A percentile compares a stretch with the other conserved stretches of the same genome.
phyloP scores from a whole-genome alignment of 1,140 invertebrate species.

The Drosophila bocki region DNA sequence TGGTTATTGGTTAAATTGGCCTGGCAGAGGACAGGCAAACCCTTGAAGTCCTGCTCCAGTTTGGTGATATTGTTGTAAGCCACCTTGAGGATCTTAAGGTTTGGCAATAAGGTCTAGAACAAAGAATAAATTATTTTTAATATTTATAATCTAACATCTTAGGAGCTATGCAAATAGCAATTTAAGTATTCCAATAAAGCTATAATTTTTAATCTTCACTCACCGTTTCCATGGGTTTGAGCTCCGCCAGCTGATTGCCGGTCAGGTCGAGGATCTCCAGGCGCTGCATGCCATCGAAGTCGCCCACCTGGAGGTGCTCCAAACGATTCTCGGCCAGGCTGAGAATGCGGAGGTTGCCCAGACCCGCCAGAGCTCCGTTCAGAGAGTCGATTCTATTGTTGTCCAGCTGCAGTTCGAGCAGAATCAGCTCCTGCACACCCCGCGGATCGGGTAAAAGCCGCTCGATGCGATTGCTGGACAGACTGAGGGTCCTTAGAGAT shows the following conservation, averaged over 20 bases:
- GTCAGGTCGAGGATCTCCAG: slow-evolving; percentile 91
- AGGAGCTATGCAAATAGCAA: background rate
- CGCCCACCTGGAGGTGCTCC: slow-evolving; percentile 89
- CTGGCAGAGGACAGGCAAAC: slow-evolving; percentile 90
- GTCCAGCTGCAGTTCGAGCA: slow-evolving; percentile 90
- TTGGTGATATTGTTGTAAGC: slow-evolving; percentile 90
- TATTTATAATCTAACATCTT: background rate
- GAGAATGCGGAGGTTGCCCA: slow-evolving; percentile 89
- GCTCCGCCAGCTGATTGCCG: slow-evolving; percentile 90
- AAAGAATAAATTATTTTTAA: background rate
- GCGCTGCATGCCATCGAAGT: slow-evolving; percentile 90
- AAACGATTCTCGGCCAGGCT: slow-evolving; percentile 91
- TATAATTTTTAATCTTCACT: slow-evolving; percentile 1
- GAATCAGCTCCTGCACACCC: slow-evolving; percentile 90
- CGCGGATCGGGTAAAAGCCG: slow-evolving; percentile 89
- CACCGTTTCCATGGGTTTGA: slow-evolving; percentile 93
- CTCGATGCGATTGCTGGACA: slow-evolving; percentile 91
- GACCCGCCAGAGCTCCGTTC: slow-evolving; percentile 90
- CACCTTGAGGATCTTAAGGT: slow-evolving; percentile 90
- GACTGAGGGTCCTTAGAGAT: slow-evolving; percentile 88
- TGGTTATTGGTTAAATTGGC: slow-evolving; percentile 91
- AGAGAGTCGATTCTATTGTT: slow-evolving; percentile 89
- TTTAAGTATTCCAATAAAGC: background rate
- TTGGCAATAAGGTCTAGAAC: slow-evolving; percentile 90
- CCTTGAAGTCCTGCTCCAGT: slow-evolving; percentile 92